Base-by-base conservation (phyloP, 2,888 invertebrate genomes). In the Diabrotica balteata region DNA sequence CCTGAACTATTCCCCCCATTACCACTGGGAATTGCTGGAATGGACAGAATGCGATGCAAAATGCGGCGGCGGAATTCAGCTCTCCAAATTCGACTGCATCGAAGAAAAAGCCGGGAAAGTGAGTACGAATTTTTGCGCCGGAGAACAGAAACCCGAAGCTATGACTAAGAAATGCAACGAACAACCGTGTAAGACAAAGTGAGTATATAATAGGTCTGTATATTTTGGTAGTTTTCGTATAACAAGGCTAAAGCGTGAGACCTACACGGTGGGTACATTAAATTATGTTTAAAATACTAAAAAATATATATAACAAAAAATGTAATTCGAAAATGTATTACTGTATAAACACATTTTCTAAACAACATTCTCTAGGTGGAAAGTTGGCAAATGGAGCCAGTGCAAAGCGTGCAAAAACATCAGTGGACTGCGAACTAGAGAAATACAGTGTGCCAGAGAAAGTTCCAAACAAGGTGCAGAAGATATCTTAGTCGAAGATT, bases 21-120 rank as follows among this genome's bases (percentile, higher is more conserved):
- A 90, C 77, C 84, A 85, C 59, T 91, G 91, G 91, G 85, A 88
- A 71, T 86, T 87, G 74, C 83, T 87, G 44, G 89, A 89, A 67
- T 90, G 89, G 88, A 86, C 86, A 1, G 86, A 88, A 44, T 91
- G 91, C 78, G 86, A 88, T 0, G 86, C 84, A 0, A 86, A 87
- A 9, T 91, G 91, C 79, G 90, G 89, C 1, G 89, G 89, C 68
- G 90, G 91, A 69, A 83, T 80, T 51, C 84, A 86, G 77, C 80
- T 80, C 43, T 85, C 88, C 0, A 84, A 86, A 68, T 85, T 88
- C 42, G 83, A 85, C 6, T 91, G 91, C 80, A 84, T 87, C 47
- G 90, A 90, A 79, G 86, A 86, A 73, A 87, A 87, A 76, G 86
- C 86, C n/a, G 90, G 90, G 0, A 82, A 86, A 64, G 90, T 91